Conservation (phyloP, 1,140 invertebrate species). For the Drosophila ohnishii region DNA sequence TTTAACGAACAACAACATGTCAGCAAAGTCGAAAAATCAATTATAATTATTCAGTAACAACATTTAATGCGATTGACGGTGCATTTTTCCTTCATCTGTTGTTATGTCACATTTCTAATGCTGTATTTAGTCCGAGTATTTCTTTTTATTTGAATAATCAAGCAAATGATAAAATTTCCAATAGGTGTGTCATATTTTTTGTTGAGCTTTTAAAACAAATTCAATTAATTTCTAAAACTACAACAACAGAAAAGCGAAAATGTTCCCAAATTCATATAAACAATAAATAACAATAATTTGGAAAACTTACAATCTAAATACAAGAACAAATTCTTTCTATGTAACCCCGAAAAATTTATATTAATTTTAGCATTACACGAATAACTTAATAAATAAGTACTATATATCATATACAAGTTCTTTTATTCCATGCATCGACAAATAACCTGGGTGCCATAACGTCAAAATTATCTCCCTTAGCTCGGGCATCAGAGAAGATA, state of each 20-base stretch:
- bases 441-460: too few species aligned
- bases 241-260: constrained; percentile 5
- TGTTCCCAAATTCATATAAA: neutral
- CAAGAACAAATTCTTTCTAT: constrained; percentile 12
- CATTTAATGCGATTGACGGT: neutral
- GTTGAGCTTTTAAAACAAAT: constrained; percentile 1
- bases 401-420: constrained; percentile 1
- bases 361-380: constrained; percentile 19
- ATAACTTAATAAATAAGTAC: constrained; percentile 20
- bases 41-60: neutral
- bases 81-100: constrained; percentile 4
- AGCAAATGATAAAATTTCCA: neutral
- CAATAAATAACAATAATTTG: constrained; percentile 7
- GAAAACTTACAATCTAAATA: constrained; percentile 2
- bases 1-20: constrained; percentile 7
- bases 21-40: neutral
- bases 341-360: constrained; percentile 10
- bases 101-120: neutral
- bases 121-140: neutral
- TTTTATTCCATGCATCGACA: too few species aligned
- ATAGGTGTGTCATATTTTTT: constrained; percentile 1
- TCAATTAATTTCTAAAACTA: neutral
- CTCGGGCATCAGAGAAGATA: too few species aligned
- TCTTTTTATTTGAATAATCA: neutral
- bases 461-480: too few species aligned